Conservation (phyloP, 1,140 invertebrate genomes). For the Cheumatopsyche charites region DNA sequence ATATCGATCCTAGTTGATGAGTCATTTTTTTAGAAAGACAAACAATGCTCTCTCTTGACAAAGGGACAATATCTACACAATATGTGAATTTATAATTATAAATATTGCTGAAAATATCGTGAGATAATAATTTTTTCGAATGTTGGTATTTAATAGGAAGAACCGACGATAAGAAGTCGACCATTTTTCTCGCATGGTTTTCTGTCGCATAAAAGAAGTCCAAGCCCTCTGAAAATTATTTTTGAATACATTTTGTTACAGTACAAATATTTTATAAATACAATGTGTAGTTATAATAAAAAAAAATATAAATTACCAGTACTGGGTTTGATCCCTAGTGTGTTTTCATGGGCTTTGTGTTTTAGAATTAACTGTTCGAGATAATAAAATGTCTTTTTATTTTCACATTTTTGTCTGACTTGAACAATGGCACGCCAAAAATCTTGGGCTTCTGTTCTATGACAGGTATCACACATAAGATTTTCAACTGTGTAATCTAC, state of each 20-base stretch:
- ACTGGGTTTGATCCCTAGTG: conserved; percentile 91
- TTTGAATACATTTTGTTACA: background rate
- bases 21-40: conserved; percentile 89
- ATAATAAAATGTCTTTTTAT: conserved; percentile 99
- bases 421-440: conserved; percentile 94
- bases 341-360: conserved; percentile 90
- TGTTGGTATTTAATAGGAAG: conserved; percentile 86
- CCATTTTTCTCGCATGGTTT: conserved; percentile 91
- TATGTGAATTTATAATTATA: conserved; percentile 97
- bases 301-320: conserved; percentile 68
- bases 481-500: conserved; percentile 91
- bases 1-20: conserved; percentile 90
- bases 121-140: conserved; percentile 95
- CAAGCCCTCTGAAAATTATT: conserved; percentile 78
- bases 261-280: background rate
- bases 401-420: conserved; percentile 84
- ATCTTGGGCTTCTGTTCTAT: conserved; percentile 95
- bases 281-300: background rate
- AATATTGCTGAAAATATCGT: conserved; percentile 95
- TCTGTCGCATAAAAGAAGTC: conserved; percentile 95
- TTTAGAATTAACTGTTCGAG: conserved; percentile 97
- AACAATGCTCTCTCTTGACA: conserved; percentile 96
- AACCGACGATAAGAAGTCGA: conserved; percentile 89
- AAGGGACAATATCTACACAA: conserved; percentile 94
- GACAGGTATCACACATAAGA: conserved; percentile 98